Base-by-base conservation (phyloP, 2,888 invertebrate genomes). In the Tethea ocularis region DNA sequence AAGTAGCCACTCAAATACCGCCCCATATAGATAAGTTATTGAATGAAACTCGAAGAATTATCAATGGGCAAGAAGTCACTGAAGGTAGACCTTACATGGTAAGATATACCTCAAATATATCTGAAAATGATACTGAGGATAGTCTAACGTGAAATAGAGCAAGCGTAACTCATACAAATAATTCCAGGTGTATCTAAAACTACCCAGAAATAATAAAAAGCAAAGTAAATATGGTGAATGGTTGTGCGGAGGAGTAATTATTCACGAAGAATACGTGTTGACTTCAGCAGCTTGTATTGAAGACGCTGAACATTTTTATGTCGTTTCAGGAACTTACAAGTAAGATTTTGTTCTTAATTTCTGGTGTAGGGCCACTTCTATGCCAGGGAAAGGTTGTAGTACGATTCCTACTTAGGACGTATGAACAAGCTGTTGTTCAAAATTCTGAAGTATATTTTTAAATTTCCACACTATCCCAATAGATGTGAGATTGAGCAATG, bases 201-300 rank as follows among this genome's bases (percentile, higher is more conserved):
- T 89, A 36, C 88, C 89, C 1, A 73, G 75, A 0, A 76, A 61
- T 20, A 86, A 78, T 57, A 75, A 75, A 33, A 89, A 87, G 55
- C 72, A 75, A 23, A 72, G 72, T 0, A 78, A 78, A 56, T 89
- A 88, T 58, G 75, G 83, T 0, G 80, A 81, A 0, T 90, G 89
- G 89, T 60, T 90, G 2, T 90, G 89, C 53, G 88, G 89, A 1
- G 89, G 89, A 6, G 83, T 87, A 1, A 88, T 88, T 26, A 71
- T 89, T 3, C 90, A 90, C 13, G 88, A 89, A 55, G 89, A 90
- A 56, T 90, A 87, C 29, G 81, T 90, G n/a, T 62, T 90, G 4
- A 90, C 90, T 1, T 90, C 90, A 7, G 90, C 90, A 0, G 90
- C 89, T 24, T 91, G 90, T 62, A 89, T 89, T 23, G 83, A 89